phyloP scores from a whole-genome alignment of 2,888 invertebrate genomes.

The Chrysolina haemoptera region DNA sequence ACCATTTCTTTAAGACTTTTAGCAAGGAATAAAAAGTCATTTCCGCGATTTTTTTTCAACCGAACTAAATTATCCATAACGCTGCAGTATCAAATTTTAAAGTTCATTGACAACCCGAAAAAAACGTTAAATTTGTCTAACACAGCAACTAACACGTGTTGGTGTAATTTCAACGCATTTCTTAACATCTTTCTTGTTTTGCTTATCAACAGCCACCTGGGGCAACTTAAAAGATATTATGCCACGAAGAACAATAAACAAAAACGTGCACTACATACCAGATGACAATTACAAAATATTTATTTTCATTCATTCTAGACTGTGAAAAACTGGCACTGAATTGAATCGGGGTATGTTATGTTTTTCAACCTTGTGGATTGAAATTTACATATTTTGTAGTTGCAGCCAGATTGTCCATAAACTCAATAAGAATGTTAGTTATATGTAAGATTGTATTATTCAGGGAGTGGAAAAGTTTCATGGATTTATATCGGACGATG shows the following conservation, averaged over 20 bases:
- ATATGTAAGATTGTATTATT: too few species aligned
- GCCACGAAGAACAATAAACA: constrained; percentile 44
- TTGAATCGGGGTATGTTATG: background rate
- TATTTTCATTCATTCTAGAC: constrained; percentile 44
- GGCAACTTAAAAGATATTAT: constrained; percentile 55
- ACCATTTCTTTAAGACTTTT: background rate
- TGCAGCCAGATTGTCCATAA: too few species aligned
- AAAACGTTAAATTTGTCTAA: constrained; percentile 18
- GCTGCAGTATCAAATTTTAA: constrained; percentile 41
- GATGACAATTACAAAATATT: constrained; percentile 45
- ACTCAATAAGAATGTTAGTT: too few species aligned
- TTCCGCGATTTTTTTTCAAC: constrained; percentile 47
- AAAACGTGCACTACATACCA: constrained; percentile 40
- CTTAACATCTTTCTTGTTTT: constrained; percentile 21
- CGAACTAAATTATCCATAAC: constrained; percentile 47
- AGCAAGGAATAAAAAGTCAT: constrained; percentile 33
- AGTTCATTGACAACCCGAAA: constrained; percentile 38
- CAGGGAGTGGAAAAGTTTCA: too few species aligned
- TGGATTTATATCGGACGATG: too few species aligned
- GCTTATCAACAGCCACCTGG: constrained; percentile 51
- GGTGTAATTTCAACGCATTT: constrained; percentile 15
- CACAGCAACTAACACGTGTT: constrained; percentile 30
- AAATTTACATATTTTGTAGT: background rate
- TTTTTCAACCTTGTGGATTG: background rate
- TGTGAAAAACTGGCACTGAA: constrained; percentile 31